Conservation (phyloP, 1,140 invertebrate species). For the Ostrea denselamellosa region DNA sequence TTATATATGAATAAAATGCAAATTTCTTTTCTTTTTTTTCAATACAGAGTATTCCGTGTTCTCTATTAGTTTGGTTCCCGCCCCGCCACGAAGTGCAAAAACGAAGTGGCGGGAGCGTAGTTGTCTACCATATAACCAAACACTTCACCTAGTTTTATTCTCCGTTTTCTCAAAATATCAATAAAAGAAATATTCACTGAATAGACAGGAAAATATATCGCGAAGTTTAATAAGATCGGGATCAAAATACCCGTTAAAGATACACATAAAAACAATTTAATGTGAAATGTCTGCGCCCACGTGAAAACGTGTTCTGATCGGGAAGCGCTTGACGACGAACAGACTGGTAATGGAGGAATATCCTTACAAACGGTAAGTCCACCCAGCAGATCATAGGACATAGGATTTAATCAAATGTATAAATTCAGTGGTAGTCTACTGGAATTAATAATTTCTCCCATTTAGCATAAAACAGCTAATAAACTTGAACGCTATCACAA, state of each 20-base stretch:
- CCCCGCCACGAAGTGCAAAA: too few relatives aligned
- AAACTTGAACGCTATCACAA: neutral
- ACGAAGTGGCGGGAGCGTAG: too few relatives aligned
- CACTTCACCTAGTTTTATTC: neutral
- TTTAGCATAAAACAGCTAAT: neutral
- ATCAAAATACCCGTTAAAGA: neutral
- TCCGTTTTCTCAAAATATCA: neutral
- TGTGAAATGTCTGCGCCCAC: slow-evolving; percentile 25
- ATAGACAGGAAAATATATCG: neutral
- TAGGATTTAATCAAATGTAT: neutral
- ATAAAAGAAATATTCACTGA: neutral
- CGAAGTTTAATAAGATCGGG: neutral
- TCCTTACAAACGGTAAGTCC: neutral
- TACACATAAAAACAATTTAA: neutral
- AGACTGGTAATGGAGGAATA: neutral
- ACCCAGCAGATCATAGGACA: neutral
- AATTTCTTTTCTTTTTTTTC: too few relatives aligned
- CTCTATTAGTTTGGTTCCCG: too few relatives aligned
- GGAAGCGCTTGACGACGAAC: neutral
- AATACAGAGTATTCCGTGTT: too few relatives aligned
- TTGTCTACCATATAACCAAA: too few relatives aligned
- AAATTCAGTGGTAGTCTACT: neutral
- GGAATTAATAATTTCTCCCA: neutral
- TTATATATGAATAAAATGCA: too few relatives aligned
- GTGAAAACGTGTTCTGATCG: neutral